These are phyloP conservation scores for Melanotaenia duboulayi DNA, from an alignment of 2,113 vertebrate species.

Conservation along the genomic window DNA sequence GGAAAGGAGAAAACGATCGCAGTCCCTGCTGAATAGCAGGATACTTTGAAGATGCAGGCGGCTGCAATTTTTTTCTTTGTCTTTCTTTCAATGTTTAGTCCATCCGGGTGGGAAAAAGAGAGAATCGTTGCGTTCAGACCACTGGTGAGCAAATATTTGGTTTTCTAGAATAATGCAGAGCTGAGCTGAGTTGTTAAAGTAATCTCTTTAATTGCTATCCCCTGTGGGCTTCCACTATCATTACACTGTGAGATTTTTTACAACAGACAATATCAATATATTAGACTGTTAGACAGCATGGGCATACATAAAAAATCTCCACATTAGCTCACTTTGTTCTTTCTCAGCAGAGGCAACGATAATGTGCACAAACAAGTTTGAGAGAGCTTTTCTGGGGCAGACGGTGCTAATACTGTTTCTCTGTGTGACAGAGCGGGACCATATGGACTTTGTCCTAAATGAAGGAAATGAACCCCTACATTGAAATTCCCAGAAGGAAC, in stretches of 20 bases:
- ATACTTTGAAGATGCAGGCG: slow-evolving; percentile 65
- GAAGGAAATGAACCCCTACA: slow-evolving; percentile 69
- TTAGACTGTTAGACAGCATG: neutral
- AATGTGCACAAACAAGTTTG: slow-evolving; percentile 51
- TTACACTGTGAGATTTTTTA: neutral
- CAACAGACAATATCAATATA: neutral
- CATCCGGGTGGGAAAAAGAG: slow-evolving; percentile 19
- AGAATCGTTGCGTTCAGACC: slow-evolving; percentile 20
- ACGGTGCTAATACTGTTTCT: slow-evolving; percentile 43
- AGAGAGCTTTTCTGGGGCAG: slow-evolving; percentile 12
- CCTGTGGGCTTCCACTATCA: neutral
- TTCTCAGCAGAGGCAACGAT: slow-evolving; percentile 20
- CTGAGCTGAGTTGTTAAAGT: slow-evolving; percentile 1
- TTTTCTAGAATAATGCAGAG: neutral
- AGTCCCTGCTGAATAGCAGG: slow-evolving; percentile 63
- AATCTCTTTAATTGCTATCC: neutral
- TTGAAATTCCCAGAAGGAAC: slow-evolving; percentile 68
- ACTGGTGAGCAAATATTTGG: slow-evolving; percentile 46
- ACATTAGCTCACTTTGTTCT: neutral
- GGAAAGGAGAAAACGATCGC: slow-evolving; percentile 39
- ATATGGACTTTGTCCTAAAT: slow-evolving; percentile 72
- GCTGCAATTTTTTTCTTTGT: slow-evolving; percentile 43
- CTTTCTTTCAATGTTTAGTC: slow-evolving; percentile 27
- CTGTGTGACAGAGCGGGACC: slow-evolving; percentile 62
- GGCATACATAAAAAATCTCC: slow-evolving; percentile 2